Base-by-base conservation (phyloP, 2,113 vertebrate genomes). In the Geococcyx californianus region DNA sequence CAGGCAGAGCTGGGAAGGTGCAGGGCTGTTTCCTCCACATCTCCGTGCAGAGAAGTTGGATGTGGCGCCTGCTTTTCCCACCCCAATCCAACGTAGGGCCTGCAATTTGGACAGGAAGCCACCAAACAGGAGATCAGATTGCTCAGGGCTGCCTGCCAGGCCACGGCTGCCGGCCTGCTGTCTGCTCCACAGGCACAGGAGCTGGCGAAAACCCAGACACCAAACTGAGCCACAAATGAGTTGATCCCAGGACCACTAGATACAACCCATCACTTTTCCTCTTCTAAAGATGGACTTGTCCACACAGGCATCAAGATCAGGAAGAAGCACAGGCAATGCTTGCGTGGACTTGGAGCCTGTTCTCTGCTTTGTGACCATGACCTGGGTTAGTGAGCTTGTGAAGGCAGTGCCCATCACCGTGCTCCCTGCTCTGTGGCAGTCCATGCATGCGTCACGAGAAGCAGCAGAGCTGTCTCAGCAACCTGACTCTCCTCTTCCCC, bases 401-500 rank as follows among this genome's bases (percentile, higher is more conserved):
- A 7, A 42, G 40, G 33, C 4, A 1, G 23, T 51, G 62, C 29
- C 60, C 36, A 7, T 47, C 33, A 7, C 5, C 11, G 38, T 29
- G 62, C 23, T 14, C 47, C 47, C 72, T 49, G 78, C 28, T 42
- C 51, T 36, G 17, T n/a, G 29, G 14, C 33, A 49, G 28, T 18
- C 33, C 28, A 0, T 2, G 4, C 0, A 3, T 6, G 24, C 3
- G 70, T 19, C 0, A 38, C 11, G 42, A 90, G 63, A 66, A 72
- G 78, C 34, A 82, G 69, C 47, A 68, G 72, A 86, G 49, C 4
- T 59, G 33, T 11, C 77, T 63, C 74, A 75, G 49, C 20, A 17
- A 13, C 42, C 56, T 38, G 44, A 17, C 42, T 7, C 34, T 66
- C 56, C 55, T 40, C 47, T 42, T 51, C 67, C 33, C 72, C 59